Evolutionary conservation across 1,140 invertebrate species (phyloP), one percentile per base, ranked within the genome.

Genomic region (Oryctes rhinoceros): DNA sequence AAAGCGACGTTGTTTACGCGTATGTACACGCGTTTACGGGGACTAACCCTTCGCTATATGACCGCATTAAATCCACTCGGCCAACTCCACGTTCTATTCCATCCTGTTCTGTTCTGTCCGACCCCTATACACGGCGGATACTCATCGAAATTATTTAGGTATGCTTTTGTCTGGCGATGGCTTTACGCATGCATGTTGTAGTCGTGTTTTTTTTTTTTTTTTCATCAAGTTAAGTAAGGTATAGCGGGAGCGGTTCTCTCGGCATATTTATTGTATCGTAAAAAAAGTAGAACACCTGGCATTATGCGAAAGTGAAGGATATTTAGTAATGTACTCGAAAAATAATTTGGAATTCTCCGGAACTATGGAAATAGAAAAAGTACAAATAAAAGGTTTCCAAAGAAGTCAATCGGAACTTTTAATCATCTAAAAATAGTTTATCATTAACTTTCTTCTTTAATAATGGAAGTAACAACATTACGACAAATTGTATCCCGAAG

Each of bases 151-250:
- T 71, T 71, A 71, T 71, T 71, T 71, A 71, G 18, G 24, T 59
- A 59, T 59, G 65, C 65, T 71, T 71, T 71, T 71, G 65, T 71
- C 65, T 71, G 18, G 53, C 53, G 15, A 20, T 20, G 24, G 35
- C 65, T 10, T 9, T 30, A 35, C 24, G 65, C 13, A 37, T 71
- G 65, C 24, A 24, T 71, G 35, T 37, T 37, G 24, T 13, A 20
- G 7, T 37, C 65, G 65, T 35, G 65, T 30, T 71, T 71, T 71
- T 30, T 71, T 71, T 30, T 20, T 35, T 71, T 71, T 67, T 71
- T 71, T 71, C 24, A 71, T 71, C 65, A 71, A 71, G 65, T 71
- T 71, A 71, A 71, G 65, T 71, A 71, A 71, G 65, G 65, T 37
- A 24, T 71, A 71, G 35, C 65, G 65, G 35, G 65, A 71, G 35